Conservation (phyloP, 2,797 vertebrate species). For the Micropoecilia bifurca region DNA sequence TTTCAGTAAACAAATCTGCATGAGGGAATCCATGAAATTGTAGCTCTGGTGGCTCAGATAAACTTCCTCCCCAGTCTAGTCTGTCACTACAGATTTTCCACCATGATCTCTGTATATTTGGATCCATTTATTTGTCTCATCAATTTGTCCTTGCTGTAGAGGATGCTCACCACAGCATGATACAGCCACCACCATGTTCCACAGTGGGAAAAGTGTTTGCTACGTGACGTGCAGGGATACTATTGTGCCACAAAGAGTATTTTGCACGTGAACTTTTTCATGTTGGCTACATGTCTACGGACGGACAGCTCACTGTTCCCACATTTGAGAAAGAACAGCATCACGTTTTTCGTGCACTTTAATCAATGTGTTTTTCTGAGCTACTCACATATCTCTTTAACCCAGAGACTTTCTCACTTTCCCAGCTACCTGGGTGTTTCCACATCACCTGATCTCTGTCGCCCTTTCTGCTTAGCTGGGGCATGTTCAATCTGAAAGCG, state of each 20-base stretch:
- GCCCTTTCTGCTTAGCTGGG: background rate
- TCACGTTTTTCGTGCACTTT: background rate
- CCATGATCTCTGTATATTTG: background rate
- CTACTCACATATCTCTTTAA: background rate
- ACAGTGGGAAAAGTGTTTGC: background rate
- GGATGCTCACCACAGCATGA: background rate
- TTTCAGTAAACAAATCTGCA: background rate
- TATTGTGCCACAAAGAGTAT: background rate
- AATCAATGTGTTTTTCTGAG: background rate
- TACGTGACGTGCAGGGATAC: background rate
- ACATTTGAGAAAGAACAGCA: background rate
- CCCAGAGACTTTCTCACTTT: background rate
- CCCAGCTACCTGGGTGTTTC: background rate
- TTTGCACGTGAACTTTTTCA: background rate
- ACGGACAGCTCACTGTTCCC: background rate
- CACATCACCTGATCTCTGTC: background rate
- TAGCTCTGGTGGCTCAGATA: background rate
- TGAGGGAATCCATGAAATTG: background rate
- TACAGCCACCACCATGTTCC: background rate
- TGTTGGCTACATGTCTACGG: background rate
- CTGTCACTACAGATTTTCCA: background rate
- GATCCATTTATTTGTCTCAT: background rate
- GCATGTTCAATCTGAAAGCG: background rate
- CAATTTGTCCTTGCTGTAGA: background rate
- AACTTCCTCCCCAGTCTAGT: background rate